Percentiles rank a stretch among this genome's conserved stretches.
These are phyloP conservation scores for Trichosurus vulpecula DNA, from an alignment of 2,797 vertebrate genomes.

Conservation along the genomic window DNA sequence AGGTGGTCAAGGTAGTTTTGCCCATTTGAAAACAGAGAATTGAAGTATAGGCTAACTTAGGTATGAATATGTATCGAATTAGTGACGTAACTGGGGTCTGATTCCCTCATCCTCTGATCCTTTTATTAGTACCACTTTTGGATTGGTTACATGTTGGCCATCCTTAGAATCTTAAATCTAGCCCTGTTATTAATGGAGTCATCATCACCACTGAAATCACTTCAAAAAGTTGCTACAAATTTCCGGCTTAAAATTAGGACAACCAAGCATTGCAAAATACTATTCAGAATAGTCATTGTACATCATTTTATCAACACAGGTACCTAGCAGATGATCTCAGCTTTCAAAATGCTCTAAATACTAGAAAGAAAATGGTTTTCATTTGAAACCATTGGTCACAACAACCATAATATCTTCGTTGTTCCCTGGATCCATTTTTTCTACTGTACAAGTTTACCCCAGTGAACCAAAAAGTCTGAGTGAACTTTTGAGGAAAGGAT, in stretches of 20 bases:
- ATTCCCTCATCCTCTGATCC: not conserved
- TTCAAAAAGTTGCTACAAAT: not conserved
- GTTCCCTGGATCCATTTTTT: not conserved
- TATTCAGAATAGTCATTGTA: not conserved
- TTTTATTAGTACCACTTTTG: not conserved
- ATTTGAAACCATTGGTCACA: not conserved
- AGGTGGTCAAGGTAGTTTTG: not conserved
- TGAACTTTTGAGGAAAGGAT: not conserved
- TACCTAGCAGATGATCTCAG: not conserved
- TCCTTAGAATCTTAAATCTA: not conserved
- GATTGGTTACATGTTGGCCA: not conserved
- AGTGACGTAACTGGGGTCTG: not conserved
- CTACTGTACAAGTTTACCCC: not conserved
- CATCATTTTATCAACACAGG: not conserved
- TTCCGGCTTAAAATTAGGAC: not conserved
- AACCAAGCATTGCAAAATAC: not conserved
- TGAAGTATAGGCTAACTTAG: not conserved
- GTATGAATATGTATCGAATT: not conserved
- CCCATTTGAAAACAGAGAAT: not conserved
- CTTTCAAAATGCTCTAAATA: not conserved
- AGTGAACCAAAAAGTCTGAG: not conserved
- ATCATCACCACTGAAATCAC: not conserved
- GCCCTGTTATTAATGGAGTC: not conserved
- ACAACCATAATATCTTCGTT: not conserved
- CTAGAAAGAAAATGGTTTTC: not conserved